Evolutionary conservation across 2,797 vertebrate genomes (phyloP).

Genomic region (Tenualosa ilisha): DNA sequence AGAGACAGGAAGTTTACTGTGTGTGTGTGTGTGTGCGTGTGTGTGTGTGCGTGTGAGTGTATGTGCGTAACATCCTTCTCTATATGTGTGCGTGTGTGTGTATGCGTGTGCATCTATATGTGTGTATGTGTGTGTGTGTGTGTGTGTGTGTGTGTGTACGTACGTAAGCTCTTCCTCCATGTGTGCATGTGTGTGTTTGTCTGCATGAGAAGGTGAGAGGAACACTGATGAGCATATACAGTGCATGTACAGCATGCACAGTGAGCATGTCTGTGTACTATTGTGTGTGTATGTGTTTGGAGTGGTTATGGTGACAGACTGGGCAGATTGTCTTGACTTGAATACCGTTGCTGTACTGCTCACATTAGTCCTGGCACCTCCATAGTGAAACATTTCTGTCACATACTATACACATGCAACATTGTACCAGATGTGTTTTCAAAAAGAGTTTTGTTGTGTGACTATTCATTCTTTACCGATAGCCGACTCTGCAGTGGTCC

Average conservation of each 20-base stretch:
- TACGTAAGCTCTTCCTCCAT: background rate
- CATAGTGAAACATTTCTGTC: slow-evolving; percentile 36
- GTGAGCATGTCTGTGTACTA: background rate
- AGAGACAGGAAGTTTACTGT: background rate
- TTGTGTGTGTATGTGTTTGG: slow-evolving; percentile 18
- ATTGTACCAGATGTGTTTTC: background rate
- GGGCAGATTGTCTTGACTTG: background rate
- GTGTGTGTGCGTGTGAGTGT: background rate
- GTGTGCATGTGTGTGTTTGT: background rate
- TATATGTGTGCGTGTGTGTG: background rate
- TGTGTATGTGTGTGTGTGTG: background rate
- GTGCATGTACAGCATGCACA: too few species aligned
- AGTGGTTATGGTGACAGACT: slow-evolving; percentile 36
- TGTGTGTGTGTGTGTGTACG: background rate
- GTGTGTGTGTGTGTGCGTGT: background rate
- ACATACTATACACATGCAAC: background rate
- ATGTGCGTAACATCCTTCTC: too few species aligned
- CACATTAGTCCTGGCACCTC: slow-evolving; percentile 26
- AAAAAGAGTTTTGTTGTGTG: background rate
- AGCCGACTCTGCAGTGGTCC: background rate
- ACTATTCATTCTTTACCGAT: background rate
- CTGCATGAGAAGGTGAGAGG: background rate
- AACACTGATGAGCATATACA: too few species aligned
- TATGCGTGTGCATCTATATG: background rate
- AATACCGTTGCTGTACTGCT: background rate